Evolutionary conservation across 2,888 invertebrate species (phyloP).

Genomic region (Acrobasis repandana): DNA sequence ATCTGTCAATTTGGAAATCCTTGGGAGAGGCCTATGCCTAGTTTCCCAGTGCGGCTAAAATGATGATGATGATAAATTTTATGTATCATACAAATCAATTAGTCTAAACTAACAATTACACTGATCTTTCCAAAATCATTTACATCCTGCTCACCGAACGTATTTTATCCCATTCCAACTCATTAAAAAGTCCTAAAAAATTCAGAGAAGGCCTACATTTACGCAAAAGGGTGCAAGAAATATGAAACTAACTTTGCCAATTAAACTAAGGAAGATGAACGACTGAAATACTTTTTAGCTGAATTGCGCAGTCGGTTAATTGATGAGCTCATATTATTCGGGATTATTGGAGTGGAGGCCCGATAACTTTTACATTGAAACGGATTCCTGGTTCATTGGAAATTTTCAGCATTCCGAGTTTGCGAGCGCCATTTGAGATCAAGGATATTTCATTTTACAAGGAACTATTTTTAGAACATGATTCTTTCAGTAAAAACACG

Average conservation of each 20-base stretch:
- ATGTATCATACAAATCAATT: too few species aligned
- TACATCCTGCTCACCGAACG: too few species aligned
- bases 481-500: too few species aligned
- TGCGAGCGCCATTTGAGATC: background rate
- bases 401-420: background rate
- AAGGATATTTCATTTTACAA: background rate
- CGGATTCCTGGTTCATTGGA: conserved; percentile 3
- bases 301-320: background rate
- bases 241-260: conserved; percentile 12
- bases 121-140: too few species aligned
- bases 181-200: too few species aligned
- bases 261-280: conserved; percentile 8
- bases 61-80: too few species aligned
- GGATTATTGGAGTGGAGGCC: background rate
- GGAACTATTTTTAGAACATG: background rate
- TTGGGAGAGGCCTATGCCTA: too few species aligned
- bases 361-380: conserved; percentile 2
- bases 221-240: conserved; percentile 2
- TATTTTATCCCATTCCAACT: too few species aligned
- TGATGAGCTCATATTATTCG: conserved; percentile 8
- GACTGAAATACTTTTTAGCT: background rate
- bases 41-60: too few species aligned
- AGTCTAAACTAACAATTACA: too few species aligned
- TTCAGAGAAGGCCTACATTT: too few species aligned
- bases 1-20: too few species aligned